Base-by-base conservation (phyloP, 2,888 invertebrate genomes). In the Caenorhabditis sulstoni region DNA sequence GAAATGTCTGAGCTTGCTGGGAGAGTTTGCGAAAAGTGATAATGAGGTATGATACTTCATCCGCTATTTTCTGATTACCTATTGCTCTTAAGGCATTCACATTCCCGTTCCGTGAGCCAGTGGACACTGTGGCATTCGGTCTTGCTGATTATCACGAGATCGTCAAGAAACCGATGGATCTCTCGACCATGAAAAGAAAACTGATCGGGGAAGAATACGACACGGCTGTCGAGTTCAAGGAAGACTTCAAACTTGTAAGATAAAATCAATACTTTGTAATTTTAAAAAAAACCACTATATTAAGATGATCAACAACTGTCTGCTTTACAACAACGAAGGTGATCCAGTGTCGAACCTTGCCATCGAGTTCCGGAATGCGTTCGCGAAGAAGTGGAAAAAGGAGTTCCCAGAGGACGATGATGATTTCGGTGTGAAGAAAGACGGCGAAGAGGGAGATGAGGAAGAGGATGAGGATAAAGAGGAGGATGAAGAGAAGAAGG, bases 141-240 rank as follows among this genome's bases (percentile, higher is more conserved):
- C 93, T 99, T 86, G 95, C 95, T 91, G 98, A 99, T 92, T 99
- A 99, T 92, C 96, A 97, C 92, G 96, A 92, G 90, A 96, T 99
- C 90, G 97, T 99, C 90, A 97, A 97, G 92, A 95, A 96, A 91
- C 98, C 99, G 18, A 99, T 99, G 98, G 99, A 99, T 92, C 93
- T 99, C 90, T 95, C 96, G 59, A 97, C 97, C 16, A 95, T 98
- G 18, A 97, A 97, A 93, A 93, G 94, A 91, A 98, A 97, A 93
- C 95, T 99, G 95, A 44, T 53, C n/a, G 79, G 74, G 5, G 68
- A 96, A 90, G 99, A 99, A 91, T 94, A 94, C 91, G 94, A 94
- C 80, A 95, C 95, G 11, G 94, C 94, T 2, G 55, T 29, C 79
- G 98, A 99, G 91, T 98, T 99, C 92, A 96, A 96, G 14, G 62